These are phyloP conservation scores for Tachysurus vachellii DNA, from an alignment of 2,113 vertebrate species.

Conservation along the genomic window DNA sequence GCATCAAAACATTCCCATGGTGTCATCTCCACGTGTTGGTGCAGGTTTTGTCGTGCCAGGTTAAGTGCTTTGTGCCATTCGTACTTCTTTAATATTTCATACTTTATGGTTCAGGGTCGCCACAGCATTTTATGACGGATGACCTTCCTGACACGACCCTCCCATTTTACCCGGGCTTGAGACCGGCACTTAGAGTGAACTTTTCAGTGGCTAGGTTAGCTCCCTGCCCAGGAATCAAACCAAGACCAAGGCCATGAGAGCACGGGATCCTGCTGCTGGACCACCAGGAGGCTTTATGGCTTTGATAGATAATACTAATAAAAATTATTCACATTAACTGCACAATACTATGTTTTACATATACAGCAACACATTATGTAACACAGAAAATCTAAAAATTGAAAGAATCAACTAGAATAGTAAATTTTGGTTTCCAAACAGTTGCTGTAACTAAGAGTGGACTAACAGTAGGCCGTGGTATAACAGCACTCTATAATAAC, in stretches of 20 bases:
- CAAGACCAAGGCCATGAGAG: too few species aligned
- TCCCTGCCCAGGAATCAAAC: too few species aligned
- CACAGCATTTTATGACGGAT: too few species aligned
- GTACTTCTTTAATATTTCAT: neutral
- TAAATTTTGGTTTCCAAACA: neutral
- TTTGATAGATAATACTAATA: neutral
- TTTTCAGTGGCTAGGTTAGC: too few species aligned
- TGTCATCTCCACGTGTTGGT: neutral
- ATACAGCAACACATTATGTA: neutral
- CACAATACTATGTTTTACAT: neutral
- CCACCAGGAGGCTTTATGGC: too few species aligned
- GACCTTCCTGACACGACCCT: too few species aligned
- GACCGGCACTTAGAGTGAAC: too few species aligned
- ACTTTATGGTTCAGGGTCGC: neutral
- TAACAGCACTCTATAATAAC: neutral
- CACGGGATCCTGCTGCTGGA: too few species aligned
- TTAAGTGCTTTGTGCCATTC: neutral
- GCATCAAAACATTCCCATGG: neutral
- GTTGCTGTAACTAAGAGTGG: neutral
- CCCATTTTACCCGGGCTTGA: too few species aligned
- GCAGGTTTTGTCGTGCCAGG: neutral
- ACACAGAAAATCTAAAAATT: neutral
- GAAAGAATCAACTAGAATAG: neutral
- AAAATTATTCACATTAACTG: neutral
- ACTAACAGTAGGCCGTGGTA: neutral